Percentiles rank a stretch among this genome's conserved stretches.
Conservation (phyloP, 2,888 invertebrate genomes). For the Xanthia togata region DNA sequence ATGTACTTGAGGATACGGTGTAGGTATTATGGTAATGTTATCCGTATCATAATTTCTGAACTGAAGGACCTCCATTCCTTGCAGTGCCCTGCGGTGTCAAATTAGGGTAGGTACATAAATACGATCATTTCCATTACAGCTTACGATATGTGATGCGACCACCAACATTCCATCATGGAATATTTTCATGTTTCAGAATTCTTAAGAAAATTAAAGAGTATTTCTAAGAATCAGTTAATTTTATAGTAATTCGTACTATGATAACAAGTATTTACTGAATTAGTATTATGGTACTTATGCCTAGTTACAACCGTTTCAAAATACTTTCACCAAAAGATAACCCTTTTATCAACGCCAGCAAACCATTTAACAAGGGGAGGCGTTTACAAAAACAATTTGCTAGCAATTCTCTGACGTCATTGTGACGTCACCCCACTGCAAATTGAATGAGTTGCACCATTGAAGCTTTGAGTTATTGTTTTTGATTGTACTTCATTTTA, state of each 20-base stretch:
- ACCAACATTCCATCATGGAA: background rate
- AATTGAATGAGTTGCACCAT: slow-evolving; percentile 84
- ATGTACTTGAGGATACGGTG: slow-evolving; percentile 15
- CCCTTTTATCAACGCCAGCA: slow-evolving; percentile 60
- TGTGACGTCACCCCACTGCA: slow-evolving; percentile 76
- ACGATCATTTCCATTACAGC: background rate
- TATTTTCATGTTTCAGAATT: background rate
- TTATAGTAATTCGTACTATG: background rate
- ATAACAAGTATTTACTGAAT: background rate
- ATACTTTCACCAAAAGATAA: slow-evolving; percentile 32
- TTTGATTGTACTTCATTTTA: slow-evolving; percentile 37
- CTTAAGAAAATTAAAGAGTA: background rate
- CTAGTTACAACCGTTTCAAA: too few relatives aligned
- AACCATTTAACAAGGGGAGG: slow-evolving; percentile 72
- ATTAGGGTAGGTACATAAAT: too few relatives aligned
- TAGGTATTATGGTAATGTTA: background rate
- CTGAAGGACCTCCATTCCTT: background rate
- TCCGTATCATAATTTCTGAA: slow-evolving; percentile 17
- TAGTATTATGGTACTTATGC: background rate
- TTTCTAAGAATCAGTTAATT: background rate
- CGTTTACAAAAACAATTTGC: slow-evolving; percentile 85
- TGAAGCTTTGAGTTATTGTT: slow-evolving; percentile 70
- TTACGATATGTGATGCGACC: background rate
- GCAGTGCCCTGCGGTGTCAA: background rate
- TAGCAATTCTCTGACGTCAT: slow-evolving; percentile 79